Evolutionary conservation across 2,888 invertebrate species (phyloP).

Genomic region (Steinernema scapterisci): DNA sequence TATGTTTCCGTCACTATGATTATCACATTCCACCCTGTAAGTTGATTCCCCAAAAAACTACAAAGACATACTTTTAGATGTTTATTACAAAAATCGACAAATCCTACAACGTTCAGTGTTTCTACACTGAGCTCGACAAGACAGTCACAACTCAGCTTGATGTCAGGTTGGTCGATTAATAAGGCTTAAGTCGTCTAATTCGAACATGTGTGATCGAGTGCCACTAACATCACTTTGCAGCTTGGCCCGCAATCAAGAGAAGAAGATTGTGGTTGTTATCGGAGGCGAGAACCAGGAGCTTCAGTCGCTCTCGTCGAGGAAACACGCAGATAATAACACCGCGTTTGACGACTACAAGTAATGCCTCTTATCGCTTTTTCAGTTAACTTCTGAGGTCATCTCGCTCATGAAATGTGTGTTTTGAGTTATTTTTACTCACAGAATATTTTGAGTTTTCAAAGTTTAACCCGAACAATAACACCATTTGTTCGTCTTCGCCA

Average conservation of each 20-base stretch:
- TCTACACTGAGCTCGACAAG: conserved; percentile 57
- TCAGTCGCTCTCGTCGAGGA: background rate
- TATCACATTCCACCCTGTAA: conserved; percentile 58
- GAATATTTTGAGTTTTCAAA: background rate
- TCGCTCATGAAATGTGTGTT: background rate
- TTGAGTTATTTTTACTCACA: background rate
- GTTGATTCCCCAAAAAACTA: background rate
- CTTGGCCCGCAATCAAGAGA: conserved; percentile 38
- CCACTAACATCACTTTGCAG: conserved; percentile 34
- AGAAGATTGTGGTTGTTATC: conserved; percentile 39
- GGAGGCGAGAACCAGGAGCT: conserved; percentile 37
- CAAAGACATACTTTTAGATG: conserved; percentile 42
- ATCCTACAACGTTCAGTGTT: conserved; percentile 60
- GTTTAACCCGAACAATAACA: background rate
- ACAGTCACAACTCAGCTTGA: conserved; percentile 54
- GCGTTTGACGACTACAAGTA: conserved; percentile 22
- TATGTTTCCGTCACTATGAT: conserved; percentile 56
- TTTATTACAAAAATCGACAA: conserved; percentile 60
- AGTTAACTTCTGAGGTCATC: background rate
- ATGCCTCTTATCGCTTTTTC: conserved; percentile 14
- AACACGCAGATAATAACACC: conserved; percentile 18
- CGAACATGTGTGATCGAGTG: background rate
- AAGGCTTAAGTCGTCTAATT: too few relatives aligned
- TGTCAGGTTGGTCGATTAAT: conserved; percentile 43
- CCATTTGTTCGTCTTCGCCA: background rate